Evolutionary conservation across 2,888 invertebrate species (phyloP).

Genomic region (Eutolmus rufibarbis): DNA sequence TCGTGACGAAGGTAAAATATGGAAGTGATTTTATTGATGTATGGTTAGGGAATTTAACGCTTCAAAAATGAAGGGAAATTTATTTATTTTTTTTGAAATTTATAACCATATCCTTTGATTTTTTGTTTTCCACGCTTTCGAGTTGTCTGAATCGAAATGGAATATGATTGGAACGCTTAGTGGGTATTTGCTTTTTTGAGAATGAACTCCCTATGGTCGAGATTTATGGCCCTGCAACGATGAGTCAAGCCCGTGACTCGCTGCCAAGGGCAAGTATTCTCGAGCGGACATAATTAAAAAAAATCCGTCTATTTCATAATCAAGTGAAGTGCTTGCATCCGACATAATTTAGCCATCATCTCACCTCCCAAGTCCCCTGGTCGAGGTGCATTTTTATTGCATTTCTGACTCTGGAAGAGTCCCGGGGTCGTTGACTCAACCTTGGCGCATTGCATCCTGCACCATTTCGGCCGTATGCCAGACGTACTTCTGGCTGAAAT

Average conservation of each 20-base stretch:
- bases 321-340: not conserved
- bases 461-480: not conserved
- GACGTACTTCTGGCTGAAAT: not conserved
- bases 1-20: not conserved
- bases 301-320: not conserved
- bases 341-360: not conserved
- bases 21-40: not conserved
- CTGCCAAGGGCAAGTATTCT: not conserved
- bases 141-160: too few relatives aligned
- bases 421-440: not conserved
- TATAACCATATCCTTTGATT: not conserved
- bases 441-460: not conserved
- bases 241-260: not conserved
- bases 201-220: not conserved
- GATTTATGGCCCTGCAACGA: not conserved
- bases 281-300: not conserved
- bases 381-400: not conserved
- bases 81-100: not conserved
- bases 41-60: not conserved
- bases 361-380: not conserved
- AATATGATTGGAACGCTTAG: not conserved
- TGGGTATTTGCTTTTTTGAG: not conserved
- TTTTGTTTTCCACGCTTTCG: too few relatives aligned
- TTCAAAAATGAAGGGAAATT: not conserved
- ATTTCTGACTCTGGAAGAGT: not conserved